Conservation (phyloP, 1,140 invertebrate species). For the Orchesella cincta region DNA sequence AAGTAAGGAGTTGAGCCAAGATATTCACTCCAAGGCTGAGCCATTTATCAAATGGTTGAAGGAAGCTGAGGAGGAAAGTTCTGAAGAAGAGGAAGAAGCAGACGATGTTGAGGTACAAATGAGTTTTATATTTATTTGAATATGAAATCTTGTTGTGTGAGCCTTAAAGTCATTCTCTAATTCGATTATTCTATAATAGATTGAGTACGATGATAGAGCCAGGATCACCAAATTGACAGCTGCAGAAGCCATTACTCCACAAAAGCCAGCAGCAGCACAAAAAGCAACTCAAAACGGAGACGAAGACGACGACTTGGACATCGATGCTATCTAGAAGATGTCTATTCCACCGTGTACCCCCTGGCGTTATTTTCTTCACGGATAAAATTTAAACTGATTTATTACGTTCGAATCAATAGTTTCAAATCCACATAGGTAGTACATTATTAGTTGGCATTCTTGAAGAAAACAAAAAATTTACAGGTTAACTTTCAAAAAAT, state of each 20-base stretch:
- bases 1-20: constrained; percentile 81
- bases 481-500: too few relatives aligned
- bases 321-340: constrained; percentile 93
- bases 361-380: not conserved
- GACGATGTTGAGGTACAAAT: constrained; percentile 67
- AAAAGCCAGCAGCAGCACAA: constrained; percentile 54
- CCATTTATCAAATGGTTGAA: constrained; percentile 96
- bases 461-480: too few relatives aligned
- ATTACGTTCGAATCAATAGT: too few relatives aligned
- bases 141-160: not conserved
- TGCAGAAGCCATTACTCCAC: constrained; percentile 53
- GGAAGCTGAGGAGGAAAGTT: constrained; percentile 88
- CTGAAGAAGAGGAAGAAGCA: constrained; percentile 69
- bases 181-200: constrained; percentile 59
- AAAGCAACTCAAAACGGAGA: constrained; percentile 61
- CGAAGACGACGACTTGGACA: constrained; percentile 78
- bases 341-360: too few relatives aligned
- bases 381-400: too few relatives aligned
- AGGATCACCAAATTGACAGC: constrained; percentile 73
- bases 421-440: too few relatives aligned
- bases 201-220: constrained; percentile 85
- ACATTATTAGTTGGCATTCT: too few relatives aligned
- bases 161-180: not conserved
- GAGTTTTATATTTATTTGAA: too few relatives aligned
- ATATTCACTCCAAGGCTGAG: constrained; percentile 88